Evolutionary conservation across 2,888 invertebrate genomes (phyloP).

Genomic region (Pecten maximus): DNA sequence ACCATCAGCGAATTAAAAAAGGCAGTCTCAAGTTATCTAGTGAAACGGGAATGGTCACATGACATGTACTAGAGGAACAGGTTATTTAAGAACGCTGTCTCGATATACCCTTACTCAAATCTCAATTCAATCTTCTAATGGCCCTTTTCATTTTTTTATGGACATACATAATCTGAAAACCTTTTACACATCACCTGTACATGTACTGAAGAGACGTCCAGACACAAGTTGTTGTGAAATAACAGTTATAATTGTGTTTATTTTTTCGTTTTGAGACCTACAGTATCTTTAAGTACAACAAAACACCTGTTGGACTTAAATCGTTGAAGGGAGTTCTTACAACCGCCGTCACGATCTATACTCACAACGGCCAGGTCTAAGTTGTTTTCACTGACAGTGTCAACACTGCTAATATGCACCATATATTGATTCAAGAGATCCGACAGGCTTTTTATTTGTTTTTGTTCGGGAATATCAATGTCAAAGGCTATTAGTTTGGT

Average conservation of each 20-base stretch:
- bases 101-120: background rate
- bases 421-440: conserved; percentile 9
- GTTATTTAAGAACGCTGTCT: background rate
- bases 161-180: background rate
- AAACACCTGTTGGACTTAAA: conserved; percentile 8
- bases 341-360: background rate
- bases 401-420: background rate
- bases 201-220: background rate
- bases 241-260: background rate
- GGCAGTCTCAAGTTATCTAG: background rate
- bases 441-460: conserved; percentile 18
- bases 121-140: background rate
- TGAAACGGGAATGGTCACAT: background rate
- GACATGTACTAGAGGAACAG: background rate
- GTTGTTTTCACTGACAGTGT: background rate
- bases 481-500: background rate
- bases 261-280: background rate
- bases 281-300: conserved; percentile 30
- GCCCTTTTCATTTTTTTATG: background rate
- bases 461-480: background rate
- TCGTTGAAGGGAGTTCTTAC: background rate
- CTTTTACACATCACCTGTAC: background rate
- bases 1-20: background rate
- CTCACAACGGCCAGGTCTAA: background rate
- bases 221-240: background rate